Evolutionary conservation across 1,140 invertebrate species (phyloP), one percentile per base, ranked within the genome.

Genomic region (Geopemphigus sp.): DNA sequence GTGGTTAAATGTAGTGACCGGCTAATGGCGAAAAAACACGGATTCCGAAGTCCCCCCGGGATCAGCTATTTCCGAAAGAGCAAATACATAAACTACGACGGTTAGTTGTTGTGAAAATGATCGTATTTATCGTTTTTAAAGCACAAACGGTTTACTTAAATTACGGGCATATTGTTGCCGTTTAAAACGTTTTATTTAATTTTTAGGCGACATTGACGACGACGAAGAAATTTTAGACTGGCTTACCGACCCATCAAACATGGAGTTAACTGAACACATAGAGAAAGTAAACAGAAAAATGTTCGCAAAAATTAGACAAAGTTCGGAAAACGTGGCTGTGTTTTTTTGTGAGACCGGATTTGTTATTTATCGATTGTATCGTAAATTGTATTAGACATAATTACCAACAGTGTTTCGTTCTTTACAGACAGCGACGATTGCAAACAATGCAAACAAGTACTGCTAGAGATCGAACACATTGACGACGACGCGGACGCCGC

Each of bases 1-100:
- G 91, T 97, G 80, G 94, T 95, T 0, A 94, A 96, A 87, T 94
- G 94, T 87, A 91, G 90, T 83, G 95, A 97, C 86, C 88, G 91
- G 26, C 84, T 97, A 22, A 96, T 98, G 93, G 95, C 95, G 3
- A 97, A 97, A 85, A 97, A 97, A 84, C 96, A 95, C 85, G 95
- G 95, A 1, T 95, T 90, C 84, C 88, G 94, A 82, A 93, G 94
- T 84, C 94, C 94, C 45, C 95, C 95, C 1, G 95, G 94, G 1
- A 90, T 97, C 1, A 94, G 94, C 15, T 96, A 95, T 84, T 97
- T 97, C 87, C 89, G 95, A 53, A 95, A 95, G 86, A 93, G 90
- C 63, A 96, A 96, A 86, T 90, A 90, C 66, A 94, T 96, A 15
- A 95, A 95, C 84, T 97, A 96, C 84, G 94, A 95, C 84, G 95